Evolutionary conservation across 2,113 vertebrate species (phyloP).

Genomic region (Ranitomeya imitator): DNA sequence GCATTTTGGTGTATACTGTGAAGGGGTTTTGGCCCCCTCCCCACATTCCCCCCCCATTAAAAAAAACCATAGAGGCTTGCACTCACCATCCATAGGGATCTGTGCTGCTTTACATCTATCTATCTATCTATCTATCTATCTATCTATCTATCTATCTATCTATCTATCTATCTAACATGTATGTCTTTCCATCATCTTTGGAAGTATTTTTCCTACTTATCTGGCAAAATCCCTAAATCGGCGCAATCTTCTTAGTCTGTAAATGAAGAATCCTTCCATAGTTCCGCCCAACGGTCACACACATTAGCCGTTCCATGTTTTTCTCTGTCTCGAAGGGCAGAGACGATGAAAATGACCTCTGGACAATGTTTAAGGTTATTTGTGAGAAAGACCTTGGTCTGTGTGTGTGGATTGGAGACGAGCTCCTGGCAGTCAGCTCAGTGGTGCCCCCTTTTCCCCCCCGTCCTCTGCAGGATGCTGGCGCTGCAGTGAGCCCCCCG

Average conservation of each 20-base stretch:
- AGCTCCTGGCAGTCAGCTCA: slow-evolving; percentile 12
- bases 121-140: not conserved
- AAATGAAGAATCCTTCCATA: slow-evolving; percentile 1
- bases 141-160: not conserved
- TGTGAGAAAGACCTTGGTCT: slow-evolving; percentile 44
- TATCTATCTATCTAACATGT: not conserved
- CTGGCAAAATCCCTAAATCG: slow-evolving; percentile 12
- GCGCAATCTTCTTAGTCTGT: not conserved
- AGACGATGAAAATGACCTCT: slow-evolving; percentile 46
- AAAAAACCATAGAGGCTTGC: no score
- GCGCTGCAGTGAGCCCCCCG: slow-evolving; percentile 27
- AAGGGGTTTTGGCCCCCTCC: no score
- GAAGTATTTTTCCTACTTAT: not conserved
- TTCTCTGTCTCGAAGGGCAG: slow-evolving; percentile 19
- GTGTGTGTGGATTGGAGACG: slow-evolving; percentile 6
- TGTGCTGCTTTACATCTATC: no score
- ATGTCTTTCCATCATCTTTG: not conserved
- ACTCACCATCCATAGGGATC: no score
- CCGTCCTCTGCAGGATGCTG: slow-evolving; percentile 19
- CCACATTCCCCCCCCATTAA: no score
- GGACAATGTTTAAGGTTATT: slow-evolving; percentile 38
- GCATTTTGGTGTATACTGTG: no score
- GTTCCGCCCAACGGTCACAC: not conserved
- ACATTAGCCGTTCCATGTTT: slow-evolving; percentile 6
- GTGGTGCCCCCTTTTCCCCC: slow-evolving; percentile 30